Base-by-base conservation (phyloP, 2,113 vertebrate species). In the Mola mola region DNA sequence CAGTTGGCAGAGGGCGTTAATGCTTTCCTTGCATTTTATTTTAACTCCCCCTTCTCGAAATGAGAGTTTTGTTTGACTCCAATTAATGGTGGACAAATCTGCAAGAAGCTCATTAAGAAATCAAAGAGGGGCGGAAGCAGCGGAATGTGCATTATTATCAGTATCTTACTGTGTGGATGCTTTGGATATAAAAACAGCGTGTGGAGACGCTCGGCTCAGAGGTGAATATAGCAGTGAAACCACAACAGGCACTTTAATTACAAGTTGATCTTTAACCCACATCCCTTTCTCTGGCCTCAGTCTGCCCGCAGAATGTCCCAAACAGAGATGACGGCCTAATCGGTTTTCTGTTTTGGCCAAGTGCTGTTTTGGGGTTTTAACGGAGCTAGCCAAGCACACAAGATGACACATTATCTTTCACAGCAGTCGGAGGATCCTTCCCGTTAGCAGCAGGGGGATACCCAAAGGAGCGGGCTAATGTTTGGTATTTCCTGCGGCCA, bases 221-320 rank as follows among this genome's bases (percentile, higher is more conserved):
- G 68, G 73, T 63, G 81, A 78, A 75, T 69, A 72, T 50, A 73
- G 76, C 80, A 72, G 44, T 38, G 4, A 63, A 70, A 64, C 79
- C 78, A 74, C 81, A 84, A 83, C 67, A 62, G 65, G 72, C 51
- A 29, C 75, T 84, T 89, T 85, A 88, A 89, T 88, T 86, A 87
- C 70, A 74, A 73, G 58, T 46, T 88, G 85, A 89, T 81, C 87
- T 85, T 87, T 88, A 85, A 86, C 89, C 87, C 83, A 86, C 76
- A 83, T 88, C 78, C 81, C 62, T 79, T 80, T 84, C 72, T 66
- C 56, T 46, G 26, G 67, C 49, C 75, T 70, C 66, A 31, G 56
- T 43, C 65, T 63, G 72, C 24, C 74, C 25, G 1, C 71, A 71
- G 67, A 74, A 75, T 34, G 29, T 87, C 68, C 81, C 73, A 69